Evolutionary conservation across 2,113 vertebrate genomes (phyloP).

Genomic region (Syngnathus floridae): DNA sequence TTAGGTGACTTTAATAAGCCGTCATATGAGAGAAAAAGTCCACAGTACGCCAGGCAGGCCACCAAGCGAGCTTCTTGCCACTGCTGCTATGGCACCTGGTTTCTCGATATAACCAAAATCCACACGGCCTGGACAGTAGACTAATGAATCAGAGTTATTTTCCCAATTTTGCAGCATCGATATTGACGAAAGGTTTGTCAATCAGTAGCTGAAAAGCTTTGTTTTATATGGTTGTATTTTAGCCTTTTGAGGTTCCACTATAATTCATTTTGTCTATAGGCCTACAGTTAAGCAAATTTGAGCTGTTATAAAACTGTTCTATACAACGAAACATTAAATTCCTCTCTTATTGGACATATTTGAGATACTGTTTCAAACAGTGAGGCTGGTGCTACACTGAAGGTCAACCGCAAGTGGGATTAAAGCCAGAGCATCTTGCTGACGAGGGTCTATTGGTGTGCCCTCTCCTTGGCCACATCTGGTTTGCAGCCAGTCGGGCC

Average conservation of each 20-base stretch:
- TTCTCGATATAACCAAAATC: too few relatives aligned
- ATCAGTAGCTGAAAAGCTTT: too few relatives aligned
- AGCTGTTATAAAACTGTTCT: neutral
- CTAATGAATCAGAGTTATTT: too few relatives aligned
- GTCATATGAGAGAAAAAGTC: too few relatives aligned
- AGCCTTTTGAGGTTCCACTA: neutral
- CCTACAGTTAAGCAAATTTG: neutral
- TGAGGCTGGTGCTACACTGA: slow-evolving; percentile 23
- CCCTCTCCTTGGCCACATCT: slow-evolving; percentile 36
- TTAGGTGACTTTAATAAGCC: too few relatives aligned
- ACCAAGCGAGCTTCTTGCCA: too few relatives aligned
- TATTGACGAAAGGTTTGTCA: too few relatives aligned
- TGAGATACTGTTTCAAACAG: slow-evolving; percentile 25
- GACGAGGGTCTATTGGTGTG: slow-evolving; percentile 24
- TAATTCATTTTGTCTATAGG: neutral
- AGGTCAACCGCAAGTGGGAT: slow-evolving; percentile 31
- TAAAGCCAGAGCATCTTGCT: slow-evolving; percentile 44
- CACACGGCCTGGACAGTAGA: too few relatives aligned
- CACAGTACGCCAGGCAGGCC: too few relatives aligned
- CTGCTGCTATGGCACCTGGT: too few relatives aligned
- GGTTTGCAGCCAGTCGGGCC: slow-evolving; percentile 19
- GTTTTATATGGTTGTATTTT: neutral
- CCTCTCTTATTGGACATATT: slow-evolving; percentile 10
- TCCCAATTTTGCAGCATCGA: too few relatives aligned
- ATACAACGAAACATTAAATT: slow-evolving; percentile 1